phyloP scores from a whole-genome alignment of 2,888 invertebrate species.

The Lottia gigantea region DNA sequence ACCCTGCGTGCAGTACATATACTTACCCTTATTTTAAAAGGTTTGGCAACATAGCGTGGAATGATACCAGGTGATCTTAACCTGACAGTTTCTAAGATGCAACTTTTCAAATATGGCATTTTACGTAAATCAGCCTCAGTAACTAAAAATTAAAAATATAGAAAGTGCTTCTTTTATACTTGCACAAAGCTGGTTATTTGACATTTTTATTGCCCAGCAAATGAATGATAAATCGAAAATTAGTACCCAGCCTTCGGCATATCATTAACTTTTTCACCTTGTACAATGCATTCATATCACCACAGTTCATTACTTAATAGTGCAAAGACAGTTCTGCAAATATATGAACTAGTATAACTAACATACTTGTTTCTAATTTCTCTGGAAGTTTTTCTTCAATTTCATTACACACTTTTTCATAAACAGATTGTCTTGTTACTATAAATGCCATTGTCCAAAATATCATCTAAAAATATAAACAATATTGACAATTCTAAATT shows the following conservation, averaged over 20 bases:
- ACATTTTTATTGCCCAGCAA: no score
- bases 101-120: conserved; percentile 49
- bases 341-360: no score
- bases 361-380: conserved; percentile 9
- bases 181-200: no score
- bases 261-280: no score
- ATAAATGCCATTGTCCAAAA: conserved; percentile 59
- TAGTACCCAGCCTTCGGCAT: no score
- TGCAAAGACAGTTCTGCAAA: no score
- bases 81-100: conserved; percentile 58
- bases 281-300: no score
- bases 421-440: conserved; percentile 37
- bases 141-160: conserved; percentile 21
- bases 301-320: no score
- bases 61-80: conserved; percentile 56
- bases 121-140: conserved; percentile 43
- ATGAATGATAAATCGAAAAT: no score
- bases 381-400: conserved; percentile 29
- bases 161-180: no score
- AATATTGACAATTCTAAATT: neutral
- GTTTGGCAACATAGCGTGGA: conserved; percentile 49
- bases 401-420: conserved; percentile 41
- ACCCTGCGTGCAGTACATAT: no score
- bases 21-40: conserved; percentile 48
- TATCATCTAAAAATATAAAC: conserved; percentile 48